These are phyloP conservation scores for Empis livida DNA, from an alignment of 2,888 invertebrate species.

Conservation along the genomic window DNA sequence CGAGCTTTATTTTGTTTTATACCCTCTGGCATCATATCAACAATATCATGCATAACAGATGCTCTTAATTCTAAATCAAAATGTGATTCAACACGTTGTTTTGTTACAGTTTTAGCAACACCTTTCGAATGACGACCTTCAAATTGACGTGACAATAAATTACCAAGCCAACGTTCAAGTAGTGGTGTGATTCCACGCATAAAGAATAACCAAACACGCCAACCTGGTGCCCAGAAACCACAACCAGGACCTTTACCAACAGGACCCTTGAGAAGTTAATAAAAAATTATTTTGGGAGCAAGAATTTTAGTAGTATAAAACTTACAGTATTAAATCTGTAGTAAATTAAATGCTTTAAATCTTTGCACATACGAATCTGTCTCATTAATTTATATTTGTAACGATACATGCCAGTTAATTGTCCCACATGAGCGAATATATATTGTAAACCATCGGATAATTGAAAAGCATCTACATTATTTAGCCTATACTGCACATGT, in stretches of 20 bases:
- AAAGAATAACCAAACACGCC: conserved; percentile 99
- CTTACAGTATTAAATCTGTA: conserved; percentile 95
- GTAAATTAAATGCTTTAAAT: conserved; percentile 97
- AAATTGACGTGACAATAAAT: conserved; percentile 94
- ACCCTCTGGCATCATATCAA: conserved; percentile 99
- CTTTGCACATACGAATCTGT: conserved; percentile 99
- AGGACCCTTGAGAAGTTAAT: too few relatives aligned
- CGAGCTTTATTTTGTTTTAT: conserved; percentile 99
- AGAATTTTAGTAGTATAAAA: too few relatives aligned
- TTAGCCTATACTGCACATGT: conserved; percentile 96
- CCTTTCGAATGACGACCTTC: conserved; percentile 99
- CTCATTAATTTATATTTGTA: conserved; percentile 98
- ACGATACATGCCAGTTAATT: conserved; percentile 98
- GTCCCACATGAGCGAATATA: conserved; percentile 98
- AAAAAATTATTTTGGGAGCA: too few relatives aligned
- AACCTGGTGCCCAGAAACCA: conserved; percentile 97
- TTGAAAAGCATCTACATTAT: conserved; percentile 99
- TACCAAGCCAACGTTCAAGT: conserved; percentile 97
- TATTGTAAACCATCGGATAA: conserved; percentile 97
- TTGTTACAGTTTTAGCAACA: conserved; percentile 99
- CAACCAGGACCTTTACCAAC: conserved; percentile 98
- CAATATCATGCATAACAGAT: conserved; percentile 93
- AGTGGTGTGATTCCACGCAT: conserved; percentile 98
- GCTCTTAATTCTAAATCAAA: conserved; percentile 97
- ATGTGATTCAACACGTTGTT: conserved; percentile 98